These are phyloP conservation scores for Chelonus formosanus DNA, from an alignment of 2,888 invertebrate species.

Conservation along the genomic window DNA sequence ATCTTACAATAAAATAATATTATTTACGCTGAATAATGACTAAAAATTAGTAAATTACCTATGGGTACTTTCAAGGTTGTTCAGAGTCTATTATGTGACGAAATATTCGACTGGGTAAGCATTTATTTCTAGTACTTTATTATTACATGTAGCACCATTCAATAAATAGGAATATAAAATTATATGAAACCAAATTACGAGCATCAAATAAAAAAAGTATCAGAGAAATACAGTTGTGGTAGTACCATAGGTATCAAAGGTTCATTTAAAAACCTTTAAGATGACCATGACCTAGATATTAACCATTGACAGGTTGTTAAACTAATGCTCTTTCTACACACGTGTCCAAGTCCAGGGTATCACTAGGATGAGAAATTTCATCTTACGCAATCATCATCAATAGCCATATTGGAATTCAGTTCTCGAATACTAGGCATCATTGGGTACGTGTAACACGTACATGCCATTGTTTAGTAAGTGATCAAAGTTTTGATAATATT, in stretches of 20 bases:
- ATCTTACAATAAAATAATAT: too few species aligned
- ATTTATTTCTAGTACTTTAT: too few species aligned
- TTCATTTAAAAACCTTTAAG: neutral
- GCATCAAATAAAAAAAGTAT: too few species aligned
- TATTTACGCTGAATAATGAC: too few species aligned
- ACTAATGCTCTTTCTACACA: conserved; percentile 41
- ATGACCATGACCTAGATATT: conserved; percentile 55
- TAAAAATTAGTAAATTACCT: conserved; percentile 17
- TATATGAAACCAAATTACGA: too few species aligned
- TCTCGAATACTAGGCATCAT: conserved; percentile 53
- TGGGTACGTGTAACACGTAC: conserved; percentile 41
- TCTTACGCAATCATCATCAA: conserved; percentile 35
- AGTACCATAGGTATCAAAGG: neutral
- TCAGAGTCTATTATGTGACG: too few species aligned
- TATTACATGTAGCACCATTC: too few species aligned
- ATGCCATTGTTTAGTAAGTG: conserved; percentile 34
- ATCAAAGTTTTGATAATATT: conserved; percentile 15
- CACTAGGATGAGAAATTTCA: conserved; percentile 30
- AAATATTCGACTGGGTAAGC: too few species aligned
- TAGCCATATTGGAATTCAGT: conserved; percentile 46
- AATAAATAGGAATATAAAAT: too few species aligned
- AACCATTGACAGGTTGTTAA: conserved; percentile 21
- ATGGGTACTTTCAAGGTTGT: too few species aligned
- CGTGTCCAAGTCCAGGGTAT: conserved; percentile 9
- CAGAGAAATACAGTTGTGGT: neutral